Conservation (phyloP, 2,888 invertebrate genomes). For the Orthonychiurus folsomi region DNA sequence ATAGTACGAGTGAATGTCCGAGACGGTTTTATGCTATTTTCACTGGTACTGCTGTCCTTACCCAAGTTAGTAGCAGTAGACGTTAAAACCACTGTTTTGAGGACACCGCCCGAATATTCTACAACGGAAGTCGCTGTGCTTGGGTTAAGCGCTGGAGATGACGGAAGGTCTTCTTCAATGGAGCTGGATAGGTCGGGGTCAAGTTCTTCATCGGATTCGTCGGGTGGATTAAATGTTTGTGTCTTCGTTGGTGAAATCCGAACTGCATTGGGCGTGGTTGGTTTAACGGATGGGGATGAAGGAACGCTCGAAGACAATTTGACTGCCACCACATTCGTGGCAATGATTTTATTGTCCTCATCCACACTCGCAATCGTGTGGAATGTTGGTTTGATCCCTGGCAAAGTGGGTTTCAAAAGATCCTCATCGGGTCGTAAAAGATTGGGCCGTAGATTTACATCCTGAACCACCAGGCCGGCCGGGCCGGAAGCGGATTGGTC, state of each 20-base stretch:
- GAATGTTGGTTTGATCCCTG: constrained; percentile 36
- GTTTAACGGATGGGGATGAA: background rate
- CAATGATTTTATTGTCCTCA: constrained; percentile 41
- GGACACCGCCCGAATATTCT: constrained; percentile 33
- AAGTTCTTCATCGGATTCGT: background rate
- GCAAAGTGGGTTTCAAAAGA: constrained; percentile 37
- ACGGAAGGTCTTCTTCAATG: no score
- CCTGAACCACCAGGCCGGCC: constrained; percentile 9
- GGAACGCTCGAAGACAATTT: background rate
- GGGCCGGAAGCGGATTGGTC: constrained; percentile 34
- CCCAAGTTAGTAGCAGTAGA: no score
- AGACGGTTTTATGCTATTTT: no score
- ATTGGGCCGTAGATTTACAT: constrained; percentile 33
- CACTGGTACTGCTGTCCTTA: background rate
- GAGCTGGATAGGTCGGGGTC: background rate
- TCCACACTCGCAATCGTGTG: constrained; percentile 42
- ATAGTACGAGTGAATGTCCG: no score
- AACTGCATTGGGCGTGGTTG: background rate
- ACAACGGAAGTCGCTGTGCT: constrained; percentile 31
- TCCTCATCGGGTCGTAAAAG: constrained; percentile 37
- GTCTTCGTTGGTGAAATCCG: constrained; percentile 2
- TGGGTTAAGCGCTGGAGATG: no score
- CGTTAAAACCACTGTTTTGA: constrained; percentile 13
- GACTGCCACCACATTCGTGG: constrained; percentile 39
- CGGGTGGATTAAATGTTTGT: background rate